A percentile compares a stretch with the other conserved stretches of the same genome.
Conservation (phyloP, 2,888 invertebrate species). For the Proisotoma minuta region DNA sequence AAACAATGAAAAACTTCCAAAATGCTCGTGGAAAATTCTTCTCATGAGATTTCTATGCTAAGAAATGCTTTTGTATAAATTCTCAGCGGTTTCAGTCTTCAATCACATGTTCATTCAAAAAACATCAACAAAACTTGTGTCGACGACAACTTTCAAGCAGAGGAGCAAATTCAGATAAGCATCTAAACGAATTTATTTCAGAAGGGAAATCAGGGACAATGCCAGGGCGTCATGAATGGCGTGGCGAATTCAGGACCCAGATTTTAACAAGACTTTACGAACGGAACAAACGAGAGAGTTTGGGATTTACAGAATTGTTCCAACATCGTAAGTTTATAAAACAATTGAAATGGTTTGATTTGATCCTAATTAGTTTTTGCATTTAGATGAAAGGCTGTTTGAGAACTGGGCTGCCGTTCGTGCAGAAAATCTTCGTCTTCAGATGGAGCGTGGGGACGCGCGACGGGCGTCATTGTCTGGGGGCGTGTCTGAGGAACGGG, state of each 20-base stretch:
- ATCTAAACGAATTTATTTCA: too few relatives aligned
- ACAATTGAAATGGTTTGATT: conserved; percentile 1
- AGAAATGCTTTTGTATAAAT: too few relatives aligned
- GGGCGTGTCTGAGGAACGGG: conserved; percentile 47
- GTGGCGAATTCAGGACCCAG: conserved; percentile 62
- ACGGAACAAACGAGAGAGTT: conserved; percentile 69
- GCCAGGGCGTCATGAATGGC: conserved; percentile 25
- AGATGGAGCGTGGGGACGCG: conserved; percentile 71
- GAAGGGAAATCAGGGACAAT: too few relatives aligned
- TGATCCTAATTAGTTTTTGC: conserved; percentile 7
- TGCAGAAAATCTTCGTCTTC: conserved; percentile 77
- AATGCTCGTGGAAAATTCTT: too few relatives aligned
- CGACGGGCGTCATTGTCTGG: conserved; percentile 48
- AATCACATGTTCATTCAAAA: too few relatives aligned
- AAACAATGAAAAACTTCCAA: too few relatives aligned
- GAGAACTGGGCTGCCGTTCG: conserved; percentile 75
- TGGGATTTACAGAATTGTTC: conserved; percentile 73
- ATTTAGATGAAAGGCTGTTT: conserved; percentile 75
- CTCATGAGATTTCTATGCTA: too few relatives aligned
- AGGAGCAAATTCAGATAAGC: too few relatives aligned
- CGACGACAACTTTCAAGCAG: too few relatives aligned
- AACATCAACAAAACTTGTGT: too few relatives aligned
- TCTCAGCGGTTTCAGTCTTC: too few relatives aligned
- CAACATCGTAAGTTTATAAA: conserved; percentile 65
- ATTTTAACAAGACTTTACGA: conserved; percentile 66